phyloP scores from a whole-genome alignment of 37 sponge, comb jelly and placozoan species.

The Agelas oroides region DNA sequence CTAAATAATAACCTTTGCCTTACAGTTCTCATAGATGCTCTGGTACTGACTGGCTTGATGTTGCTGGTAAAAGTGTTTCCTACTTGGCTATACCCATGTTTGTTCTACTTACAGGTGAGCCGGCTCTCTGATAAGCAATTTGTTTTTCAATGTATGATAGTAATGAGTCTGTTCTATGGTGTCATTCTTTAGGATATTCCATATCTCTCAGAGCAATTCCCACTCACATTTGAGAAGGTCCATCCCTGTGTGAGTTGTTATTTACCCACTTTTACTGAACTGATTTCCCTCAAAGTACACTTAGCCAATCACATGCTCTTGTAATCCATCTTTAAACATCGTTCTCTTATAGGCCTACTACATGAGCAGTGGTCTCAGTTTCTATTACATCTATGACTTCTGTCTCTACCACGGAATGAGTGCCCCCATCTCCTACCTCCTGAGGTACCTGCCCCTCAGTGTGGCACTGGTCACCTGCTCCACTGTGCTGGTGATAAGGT shows the following conservation, averaged over 20 bases:
- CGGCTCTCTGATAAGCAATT: too few relatives aligned
- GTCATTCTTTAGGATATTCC: constrained; percentile 25
- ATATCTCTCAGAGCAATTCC: constrained; percentile 49
- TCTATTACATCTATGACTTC: constrained; percentile 87
- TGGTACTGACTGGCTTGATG: constrained; percentile 1
- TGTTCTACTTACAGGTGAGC: constrained; percentile 81
- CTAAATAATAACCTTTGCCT: too few relatives aligned
- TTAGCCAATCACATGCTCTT: too few relatives aligned
- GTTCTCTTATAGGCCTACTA: constrained; percentile 74
- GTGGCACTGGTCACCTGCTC: constrained; percentile 41
- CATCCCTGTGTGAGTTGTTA: constrained; percentile 26
- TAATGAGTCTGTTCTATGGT: too few relatives aligned
- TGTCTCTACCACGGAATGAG: constrained; percentile 69
- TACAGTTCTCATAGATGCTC: constrained; percentile 24
- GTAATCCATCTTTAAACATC: too few relatives aligned
- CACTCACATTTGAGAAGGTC: constrained; percentile 59
- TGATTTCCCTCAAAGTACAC: too few relatives aligned
- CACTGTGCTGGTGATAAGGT: constrained; percentile 31
- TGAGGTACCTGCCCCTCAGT: constrained; percentile 69
- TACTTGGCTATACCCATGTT: constrained; percentile 37
- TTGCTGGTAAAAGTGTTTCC: constrained; percentile 34
- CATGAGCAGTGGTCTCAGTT: constrained; percentile 59
- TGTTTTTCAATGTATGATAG: too few relatives aligned
- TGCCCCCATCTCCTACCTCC: constrained; percentile 51
- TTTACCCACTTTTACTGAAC: too few relatives aligned